Evolutionary conservation across 2,888 invertebrate genomes (phyloP).

Genomic region (Caenorhabditis doughertyi): DNA sequence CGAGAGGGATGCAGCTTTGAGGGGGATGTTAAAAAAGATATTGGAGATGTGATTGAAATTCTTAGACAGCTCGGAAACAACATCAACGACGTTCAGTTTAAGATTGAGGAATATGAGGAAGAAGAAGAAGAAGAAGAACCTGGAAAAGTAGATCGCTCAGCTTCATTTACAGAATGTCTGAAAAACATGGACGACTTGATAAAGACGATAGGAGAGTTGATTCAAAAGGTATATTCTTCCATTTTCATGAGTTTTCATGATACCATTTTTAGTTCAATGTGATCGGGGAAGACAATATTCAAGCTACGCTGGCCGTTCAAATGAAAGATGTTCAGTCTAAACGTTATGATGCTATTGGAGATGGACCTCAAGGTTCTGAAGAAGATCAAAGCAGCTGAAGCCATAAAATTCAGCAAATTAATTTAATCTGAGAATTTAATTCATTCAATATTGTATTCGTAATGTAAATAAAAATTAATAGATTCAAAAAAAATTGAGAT

Average conservation of each 20-base stretch:
- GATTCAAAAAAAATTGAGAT: too few species aligned
- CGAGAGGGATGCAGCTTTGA: constrained; percentile 10
- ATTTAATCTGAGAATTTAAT: too few species aligned
- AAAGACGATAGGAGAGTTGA: background rate
- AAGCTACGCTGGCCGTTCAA: constrained; percentile 11
- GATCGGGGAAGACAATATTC: constrained; percentile 2
- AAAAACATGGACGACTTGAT: background rate
- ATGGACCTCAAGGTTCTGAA: too few species aligned
- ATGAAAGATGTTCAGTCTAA: constrained; percentile 13
- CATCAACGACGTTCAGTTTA: background rate
- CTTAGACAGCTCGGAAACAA: background rate
- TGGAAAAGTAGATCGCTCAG: too few species aligned
- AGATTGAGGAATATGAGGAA: background rate
- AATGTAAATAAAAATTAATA: too few species aligned
- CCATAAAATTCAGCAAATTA: too few species aligned
- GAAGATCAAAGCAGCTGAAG: too few species aligned
- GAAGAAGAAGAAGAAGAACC: background rate
- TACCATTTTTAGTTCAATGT: too few species aligned
- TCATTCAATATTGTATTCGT: too few species aligned
- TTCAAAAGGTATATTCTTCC: too few species aligned
- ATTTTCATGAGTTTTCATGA: too few species aligned
- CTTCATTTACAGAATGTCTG: background rate
- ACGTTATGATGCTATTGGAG: too few species aligned
- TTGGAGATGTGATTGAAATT: background rate
- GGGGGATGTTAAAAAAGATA: background rate